Percentiles rank a stretch among this genome's conserved stretches.
Conservation (phyloP, 2,113 vertebrate genomes). For the Oxyruncus cristatus region DNA sequence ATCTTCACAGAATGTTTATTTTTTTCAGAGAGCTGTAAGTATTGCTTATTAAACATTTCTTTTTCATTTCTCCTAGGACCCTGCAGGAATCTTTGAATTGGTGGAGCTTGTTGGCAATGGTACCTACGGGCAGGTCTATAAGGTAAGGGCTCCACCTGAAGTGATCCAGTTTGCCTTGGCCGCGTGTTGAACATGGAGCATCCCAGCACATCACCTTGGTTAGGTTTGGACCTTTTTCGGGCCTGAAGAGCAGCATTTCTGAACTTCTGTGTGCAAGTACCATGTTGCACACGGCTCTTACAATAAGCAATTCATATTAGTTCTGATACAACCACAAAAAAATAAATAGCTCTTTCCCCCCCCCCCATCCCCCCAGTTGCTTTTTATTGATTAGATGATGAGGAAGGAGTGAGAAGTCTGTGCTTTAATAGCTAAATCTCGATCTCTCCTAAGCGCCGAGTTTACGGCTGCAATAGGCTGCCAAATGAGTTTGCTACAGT, state of each 20-base stretch:
- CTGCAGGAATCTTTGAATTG: conserved; percentile 96
- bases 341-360: not conserved
- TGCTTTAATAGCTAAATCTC: conserved; percentile 29
- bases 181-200: not conserved
- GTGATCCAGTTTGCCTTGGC: not conserved
- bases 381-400: conserved; percentile 46
- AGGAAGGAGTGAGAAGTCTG: conserved; percentile 28
- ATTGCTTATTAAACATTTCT: not conserved
- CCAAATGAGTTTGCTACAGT: conserved; percentile 35
- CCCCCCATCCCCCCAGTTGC: not conserved
- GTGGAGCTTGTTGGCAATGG: conserved; percentile 98
- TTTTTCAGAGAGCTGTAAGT: not conserved
- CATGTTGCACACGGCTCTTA: not conserved
- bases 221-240: not conserved
- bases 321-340: not conserved
- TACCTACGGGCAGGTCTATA: conserved; percentile 97
- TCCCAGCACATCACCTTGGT: not conserved
- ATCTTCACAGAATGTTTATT: not conserved
- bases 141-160: conserved; percentile 77
- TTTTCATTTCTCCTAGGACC: conserved; percentile 81
- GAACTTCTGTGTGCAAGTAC: not conserved
- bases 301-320: not conserved
- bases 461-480: not conserved
- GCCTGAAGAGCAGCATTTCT: not conserved
- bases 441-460: not conserved